These are phyloP conservation scores for Bos indicus DNA, from an alignment of 2,113 vertebrate species.

Conservation along the genomic window DNA sequence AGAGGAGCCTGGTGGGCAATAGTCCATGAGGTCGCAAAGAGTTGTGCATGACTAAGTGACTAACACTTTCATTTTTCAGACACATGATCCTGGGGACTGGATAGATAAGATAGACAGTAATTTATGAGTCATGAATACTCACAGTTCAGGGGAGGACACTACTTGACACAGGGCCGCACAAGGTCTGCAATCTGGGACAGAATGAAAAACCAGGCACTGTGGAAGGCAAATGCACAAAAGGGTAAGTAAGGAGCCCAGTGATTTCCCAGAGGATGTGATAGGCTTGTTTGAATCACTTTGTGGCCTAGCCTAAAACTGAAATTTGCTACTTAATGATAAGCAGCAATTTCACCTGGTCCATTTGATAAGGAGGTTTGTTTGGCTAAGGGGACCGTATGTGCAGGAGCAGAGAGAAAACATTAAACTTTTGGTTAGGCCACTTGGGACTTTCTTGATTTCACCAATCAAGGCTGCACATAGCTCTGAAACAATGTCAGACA, in stretches of 20 bases:
- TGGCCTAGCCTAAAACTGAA: background rate
- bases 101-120: background rate
- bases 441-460: background rate
- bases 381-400: background rate
- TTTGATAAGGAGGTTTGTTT: background rate
- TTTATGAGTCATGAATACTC: background rate
- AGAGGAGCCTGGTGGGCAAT: background rate
- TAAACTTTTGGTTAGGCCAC: background rate
- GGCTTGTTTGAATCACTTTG: background rate
- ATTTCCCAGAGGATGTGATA: background rate
- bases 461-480: background rate
- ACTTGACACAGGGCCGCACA: rapidly evolving
- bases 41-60: background rate
- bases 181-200: background rate
- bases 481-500: background rate
- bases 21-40: background rate
- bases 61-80: background rate
- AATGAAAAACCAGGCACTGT: background rate
- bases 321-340: background rate
- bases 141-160: background rate
- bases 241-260: rapidly evolving
- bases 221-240: background rate
- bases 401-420: background rate
- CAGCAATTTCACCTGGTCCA: background rate
- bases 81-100: background rate